phyloP scores from a whole-genome alignment of 1,140 invertebrate genomes.

The Drosophila kepulauana region DNA sequence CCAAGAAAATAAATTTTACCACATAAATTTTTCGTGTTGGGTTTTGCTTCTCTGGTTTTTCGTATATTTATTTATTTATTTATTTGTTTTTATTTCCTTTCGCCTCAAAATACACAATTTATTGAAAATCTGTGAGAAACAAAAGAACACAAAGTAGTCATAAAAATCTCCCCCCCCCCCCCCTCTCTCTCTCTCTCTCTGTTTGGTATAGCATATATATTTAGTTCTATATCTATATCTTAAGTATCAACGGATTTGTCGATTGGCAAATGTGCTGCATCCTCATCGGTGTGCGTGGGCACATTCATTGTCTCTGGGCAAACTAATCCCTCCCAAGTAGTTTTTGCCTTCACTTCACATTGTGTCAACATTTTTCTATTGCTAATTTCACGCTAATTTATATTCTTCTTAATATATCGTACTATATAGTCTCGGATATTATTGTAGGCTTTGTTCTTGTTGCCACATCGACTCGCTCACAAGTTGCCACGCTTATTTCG shows the following conservation, averaged over 20 bases:
- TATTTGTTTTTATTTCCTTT: constrained; percentile 27
- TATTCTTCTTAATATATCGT: constrained; percentile 16
- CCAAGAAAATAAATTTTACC: constrained; percentile 75
- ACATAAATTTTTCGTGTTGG: constrained; percentile 41
- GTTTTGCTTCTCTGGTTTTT: not conserved
- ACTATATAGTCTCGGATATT: not conserved
- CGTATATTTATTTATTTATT: constrained; percentile 36
- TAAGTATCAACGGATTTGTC: constrained; percentile 15
- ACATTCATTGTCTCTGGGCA: constrained; percentile 28
- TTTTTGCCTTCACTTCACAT: constrained; percentile 14
- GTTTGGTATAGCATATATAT: not conserved
- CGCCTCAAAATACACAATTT: constrained; percentile 46
- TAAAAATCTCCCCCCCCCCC: constrained; percentile 60
- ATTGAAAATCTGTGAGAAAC: constrained; percentile 68
- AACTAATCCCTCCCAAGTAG: constrained; percentile 27
- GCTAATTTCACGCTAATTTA: constrained; percentile 42
- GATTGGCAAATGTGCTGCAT: constrained; percentile 27
- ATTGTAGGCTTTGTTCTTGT: constrained; percentile 26
- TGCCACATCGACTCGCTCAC: constrained; percentile 8
- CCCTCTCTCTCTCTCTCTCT: constrained; percentile 11
- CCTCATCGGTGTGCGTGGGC: constrained; percentile 13
- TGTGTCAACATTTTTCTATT: constrained; percentile 17
- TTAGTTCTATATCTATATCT: constrained; percentile 17
- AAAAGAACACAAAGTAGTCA: constrained; percentile 74
- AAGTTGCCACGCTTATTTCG: constrained; percentile 16